Base-by-base conservation (phyloP, 1,140 invertebrate genomes). In the Nephotettix cincticeps region DNA sequence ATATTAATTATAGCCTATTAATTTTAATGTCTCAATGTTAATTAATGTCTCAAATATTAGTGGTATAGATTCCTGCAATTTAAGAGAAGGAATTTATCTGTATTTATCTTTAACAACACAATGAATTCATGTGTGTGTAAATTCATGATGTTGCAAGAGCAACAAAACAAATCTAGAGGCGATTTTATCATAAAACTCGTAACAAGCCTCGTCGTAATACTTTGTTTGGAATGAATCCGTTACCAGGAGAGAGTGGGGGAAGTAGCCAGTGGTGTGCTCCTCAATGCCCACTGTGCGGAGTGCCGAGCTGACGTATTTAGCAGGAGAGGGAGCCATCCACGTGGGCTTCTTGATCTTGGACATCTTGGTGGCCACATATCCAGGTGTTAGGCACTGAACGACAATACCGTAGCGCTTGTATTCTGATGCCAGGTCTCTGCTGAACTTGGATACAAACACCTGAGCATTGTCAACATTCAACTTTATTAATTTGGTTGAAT, bases 341-440 rank as follows among this genome's bases (percentile, higher is more conserved):
- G 89, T 90, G n/a, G 92, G 82, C 73, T 87, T 89, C 36, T 88
- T 87, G 68, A 97, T 93, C 77, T 92, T 93, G 21, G 93, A 92
- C 94, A 98, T 94, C 76, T 97, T 97, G 0, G 95, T 95, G 2
- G 93, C 92, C 0, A 99, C 95, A 75, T 92, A 94, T 23, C 93
- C 94, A 0, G 96, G 96, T 54, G 91, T 79, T 0, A 98, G 83
- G 78, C 91, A 93, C 83, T 98, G 93, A 1, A 96, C 84, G 17
- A 89, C 89, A 1, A 98, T 90, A 1, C 95, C 94, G 69, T 87
- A 85, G 4, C 86, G 85, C 17, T 81, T 82, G 74, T 95, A 96
- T 80, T 98, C 95, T 9, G 86, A 86, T 2, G 89, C 85, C 23
- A 97, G 83, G 77, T 94, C 91, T 27, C 87, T 86, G 23, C 92